Base-by-base conservation (phyloP, 2,797 vertebrate species). In the Spinus olivaceus region DNA sequence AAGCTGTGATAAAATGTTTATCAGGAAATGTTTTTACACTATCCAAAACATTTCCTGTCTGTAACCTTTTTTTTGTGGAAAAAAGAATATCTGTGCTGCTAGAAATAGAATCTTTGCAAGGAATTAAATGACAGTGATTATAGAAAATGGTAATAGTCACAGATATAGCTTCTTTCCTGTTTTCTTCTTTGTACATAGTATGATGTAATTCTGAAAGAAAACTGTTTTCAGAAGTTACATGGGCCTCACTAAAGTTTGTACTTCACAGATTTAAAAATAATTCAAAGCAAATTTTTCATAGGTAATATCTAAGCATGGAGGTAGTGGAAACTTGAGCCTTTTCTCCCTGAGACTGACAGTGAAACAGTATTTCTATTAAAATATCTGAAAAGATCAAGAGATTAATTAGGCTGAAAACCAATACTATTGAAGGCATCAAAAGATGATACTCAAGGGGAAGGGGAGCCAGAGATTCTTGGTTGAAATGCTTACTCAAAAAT, bases 31-130 rank as follows among this genome's bases (percentile, higher is more conserved):
- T 95, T 97, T 95, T 95, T 96, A 71, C 14, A 24, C 59, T 95
- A 95, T 71, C 70, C 92, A 96, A 92, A 97, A 97, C 67, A 96
- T 96, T 97, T 97, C 97, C 97, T 97, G 95, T 47, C 74, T 94
- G 86, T 46, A 60, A 69, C 33, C 39, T 93, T 77, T 76, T 76
- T 72, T 85, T 76, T 41, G 42, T 71, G 93, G 74, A 91, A 91
- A 97, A 91, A 93, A 42, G 39, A 89, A 32, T 54, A 72, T 67
- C 63, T 63, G 32, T 47, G 53, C 91, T 86, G 61, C 60, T 79
- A 87, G 49, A 88, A 96, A 93, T 92, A 96, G 76, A 27, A 35
- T 70, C 25, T 93, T 88, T 53, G 39, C 24, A 91, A 73, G n/a
- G 33, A 88, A 59, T 81, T 81, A 61, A 69, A 46, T 70, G 79